Evolutionary conservation across 2,113 vertebrate genomes (phyloP).

Genomic region (Ciconia maguari): DNA sequence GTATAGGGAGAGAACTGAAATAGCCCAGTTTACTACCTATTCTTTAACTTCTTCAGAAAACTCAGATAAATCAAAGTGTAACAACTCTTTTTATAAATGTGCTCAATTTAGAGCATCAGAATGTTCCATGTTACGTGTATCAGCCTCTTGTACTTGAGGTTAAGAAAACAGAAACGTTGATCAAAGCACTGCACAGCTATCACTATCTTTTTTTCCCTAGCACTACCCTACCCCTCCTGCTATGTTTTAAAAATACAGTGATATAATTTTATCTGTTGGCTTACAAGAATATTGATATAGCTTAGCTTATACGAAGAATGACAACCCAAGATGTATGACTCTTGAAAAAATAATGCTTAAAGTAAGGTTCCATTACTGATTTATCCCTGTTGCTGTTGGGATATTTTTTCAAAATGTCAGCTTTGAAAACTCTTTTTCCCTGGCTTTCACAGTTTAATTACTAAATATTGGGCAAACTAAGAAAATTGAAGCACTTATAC

Average conservation of each 20-base stretch:
- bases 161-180: not conserved
- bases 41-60: not conserved
- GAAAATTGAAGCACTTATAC: not conserved
- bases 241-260: not conserved
- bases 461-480: not conserved
- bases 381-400: not conserved
- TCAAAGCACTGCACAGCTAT: not conserved
- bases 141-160: not conserved
- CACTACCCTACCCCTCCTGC: not conserved
- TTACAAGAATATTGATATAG: not conserved
- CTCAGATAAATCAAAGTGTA: not conserved
- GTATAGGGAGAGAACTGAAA: not conserved
- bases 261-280: not conserved
- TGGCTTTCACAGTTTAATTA: not conserved
- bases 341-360: not conserved
- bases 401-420: not conserved
- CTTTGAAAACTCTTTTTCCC: not conserved
- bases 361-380: not conserved
- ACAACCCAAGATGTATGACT: not conserved
- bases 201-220: not conserved
- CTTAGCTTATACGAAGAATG: not conserved
- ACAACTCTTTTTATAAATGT: not conserved
- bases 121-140: accelerated
- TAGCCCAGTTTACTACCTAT: not conserved
- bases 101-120: not conserved